These are phyloP conservation scores for Andricus grossulariae DNA, from an alignment of 1,140 invertebrate genomes.

Conservation along the genomic window DNA sequence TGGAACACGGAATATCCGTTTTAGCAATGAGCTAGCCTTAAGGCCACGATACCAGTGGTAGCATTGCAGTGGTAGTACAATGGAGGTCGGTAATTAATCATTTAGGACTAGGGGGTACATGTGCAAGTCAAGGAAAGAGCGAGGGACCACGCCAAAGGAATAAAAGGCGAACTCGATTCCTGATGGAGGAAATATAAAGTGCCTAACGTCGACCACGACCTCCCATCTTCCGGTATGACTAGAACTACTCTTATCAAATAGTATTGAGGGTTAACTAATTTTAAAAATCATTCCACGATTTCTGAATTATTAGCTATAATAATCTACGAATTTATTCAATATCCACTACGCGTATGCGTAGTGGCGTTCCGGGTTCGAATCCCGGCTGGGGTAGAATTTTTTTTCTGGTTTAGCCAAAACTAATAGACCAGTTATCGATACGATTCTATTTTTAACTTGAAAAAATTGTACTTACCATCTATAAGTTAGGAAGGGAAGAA, in stretches of 20 bases:
- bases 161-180: conserved; percentile 65
- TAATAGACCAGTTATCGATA: too few relatives aligned
- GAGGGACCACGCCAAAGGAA: conserved; percentile 56
- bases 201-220: conserved; percentile 62
- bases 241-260: conserved; percentile 31
- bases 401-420: too few relatives aligned
- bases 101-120: conserved; percentile 56
- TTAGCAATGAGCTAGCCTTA: conserved; percentile 69
- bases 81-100: conserved; percentile 74
- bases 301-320: too few relatives aligned
- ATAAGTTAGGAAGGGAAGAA: too few relatives aligned
- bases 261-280: conserved; percentile 62
- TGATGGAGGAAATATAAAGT: conserved; percentile 68
- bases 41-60: conserved; percentile 50
- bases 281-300: conserved; percentile 5
- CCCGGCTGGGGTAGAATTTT: too few relatives aligned
- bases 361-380: too few relatives aligned
- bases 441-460: too few relatives aligned
- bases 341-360: too few relatives aligned
- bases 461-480: too few relatives aligned
- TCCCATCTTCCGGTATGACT: conserved; percentile 43
- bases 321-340: too few relatives aligned
- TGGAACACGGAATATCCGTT: conserved; percentile 71
- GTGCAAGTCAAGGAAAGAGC: conserved; percentile 43
- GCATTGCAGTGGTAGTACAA: conserved; percentile 46